A percentile compares a stretch with the other conserved stretches of the same genome.
These are phyloP conservation scores for Drosophila meridionalis DNA, from an alignment of 2,888 invertebrate genomes.

Conservation along the genomic window DNA sequence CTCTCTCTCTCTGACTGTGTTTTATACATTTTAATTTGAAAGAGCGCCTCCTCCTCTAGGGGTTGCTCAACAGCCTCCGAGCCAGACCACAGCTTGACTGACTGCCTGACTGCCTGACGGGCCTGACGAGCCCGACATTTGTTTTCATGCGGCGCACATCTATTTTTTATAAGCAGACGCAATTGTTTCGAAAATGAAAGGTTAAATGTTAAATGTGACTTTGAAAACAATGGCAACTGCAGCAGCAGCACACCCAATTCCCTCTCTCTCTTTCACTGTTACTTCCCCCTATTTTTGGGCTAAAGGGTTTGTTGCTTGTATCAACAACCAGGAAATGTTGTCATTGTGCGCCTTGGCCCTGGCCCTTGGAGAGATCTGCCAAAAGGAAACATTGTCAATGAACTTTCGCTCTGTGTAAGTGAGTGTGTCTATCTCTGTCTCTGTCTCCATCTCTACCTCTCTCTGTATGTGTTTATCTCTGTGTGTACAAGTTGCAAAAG, in stretches of 20 bases:
- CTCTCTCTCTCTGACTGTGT: conserved; percentile 28
- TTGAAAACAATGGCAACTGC: conserved; percentile 66
- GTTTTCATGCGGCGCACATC: conserved; percentile 67
- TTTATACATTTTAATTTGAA: conserved; percentile 78
- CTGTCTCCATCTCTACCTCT: not conserved
- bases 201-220: conserved; percentile 81
- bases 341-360: conserved; percentile 41
- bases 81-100: conserved; percentile 27
- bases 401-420: conserved; percentile 52
- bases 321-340: conserved; percentile 72
- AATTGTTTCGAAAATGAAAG: conserved; percentile 81
- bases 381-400: conserved; percentile 68
- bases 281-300: not conserved
- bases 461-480: not conserved
- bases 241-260: not conserved
- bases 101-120: conserved; percentile 34
- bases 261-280: not conserved
- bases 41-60: conserved; percentile 39
- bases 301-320: conserved; percentile 18
- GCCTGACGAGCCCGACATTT: conserved; percentile 34
- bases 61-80: conserved; percentile 27
- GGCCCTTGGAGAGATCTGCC: conserved; percentile 63
- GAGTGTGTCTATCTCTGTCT: not conserved
- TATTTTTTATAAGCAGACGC: conserved; percentile 80
- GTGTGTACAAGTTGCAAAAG: conserved; percentile 24